Evolutionary conservation across 2,888 invertebrate species (phyloP).

Genomic region (Axea sp.): DNA sequence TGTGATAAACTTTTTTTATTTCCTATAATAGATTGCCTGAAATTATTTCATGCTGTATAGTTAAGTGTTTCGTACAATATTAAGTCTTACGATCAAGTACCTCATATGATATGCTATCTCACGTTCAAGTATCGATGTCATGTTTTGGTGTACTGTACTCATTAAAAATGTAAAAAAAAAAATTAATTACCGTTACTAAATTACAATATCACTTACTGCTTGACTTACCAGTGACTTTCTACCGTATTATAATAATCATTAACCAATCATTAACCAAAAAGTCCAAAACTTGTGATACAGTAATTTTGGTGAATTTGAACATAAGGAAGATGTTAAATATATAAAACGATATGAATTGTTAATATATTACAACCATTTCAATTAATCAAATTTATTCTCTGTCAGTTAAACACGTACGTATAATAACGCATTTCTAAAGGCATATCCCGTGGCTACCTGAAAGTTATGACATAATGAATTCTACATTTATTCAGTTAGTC

Average conservation of each 20-base stretch:
- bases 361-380: slow-evolving; percentile 28
- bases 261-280: too few relatives aligned
- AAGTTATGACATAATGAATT: slow-evolving; percentile 40
- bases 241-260: too few relatives aligned
- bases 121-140: slow-evolving; percentile 13
- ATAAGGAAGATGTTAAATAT: not conserved
- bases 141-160: too few relatives aligned
- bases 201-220: too few relatives aligned
- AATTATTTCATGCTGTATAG: not conserved
- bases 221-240: too few relatives aligned
- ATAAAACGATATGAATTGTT: slow-evolving; percentile 13
- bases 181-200: not conserved
- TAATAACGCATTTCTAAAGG: slow-evolving; percentile 41
- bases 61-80: slow-evolving; percentile 17
- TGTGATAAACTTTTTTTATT: not conserved
- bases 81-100: slow-evolving; percentile 14
- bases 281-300: too few relatives aligned
- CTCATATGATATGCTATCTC: slow-evolving; percentile 9
- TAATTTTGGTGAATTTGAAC: too few relatives aligned
- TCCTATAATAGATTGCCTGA: not conserved
- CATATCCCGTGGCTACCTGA: slow-evolving; percentile 45
- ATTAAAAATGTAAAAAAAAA: not conserved
- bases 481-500: slow-evolving; percentile 25
- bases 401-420: slow-evolving; percentile 11
- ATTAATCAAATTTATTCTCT: slow-evolving; percentile 39